These are phyloP conservation scores for Imbricaverruca yamaguchii DNA, from an alignment of 2,888 invertebrate genomes.

Conservation along the genomic window DNA sequence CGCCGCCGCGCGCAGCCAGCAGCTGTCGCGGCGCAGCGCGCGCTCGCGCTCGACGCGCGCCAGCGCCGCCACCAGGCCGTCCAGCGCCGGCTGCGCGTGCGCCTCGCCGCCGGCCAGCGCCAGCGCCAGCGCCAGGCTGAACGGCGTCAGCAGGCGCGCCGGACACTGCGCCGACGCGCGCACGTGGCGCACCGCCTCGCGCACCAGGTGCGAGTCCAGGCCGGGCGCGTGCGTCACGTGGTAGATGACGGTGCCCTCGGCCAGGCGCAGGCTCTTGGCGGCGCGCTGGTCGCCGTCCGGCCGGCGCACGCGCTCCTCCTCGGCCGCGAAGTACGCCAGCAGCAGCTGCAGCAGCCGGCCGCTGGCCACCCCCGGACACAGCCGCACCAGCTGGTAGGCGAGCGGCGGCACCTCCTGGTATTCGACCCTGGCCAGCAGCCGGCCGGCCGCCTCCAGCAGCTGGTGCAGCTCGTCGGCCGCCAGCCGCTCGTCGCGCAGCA, in stretches of 20 bases:
- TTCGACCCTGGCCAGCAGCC: background rate
- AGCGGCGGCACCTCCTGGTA: background rate
- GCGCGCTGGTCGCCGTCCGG: background rate
- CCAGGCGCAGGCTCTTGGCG: slow-evolving; percentile 19
- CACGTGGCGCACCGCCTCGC: slow-evolving; percentile 30
- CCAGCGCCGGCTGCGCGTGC: slow-evolving; percentile 29
- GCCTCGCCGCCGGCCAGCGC: slow-evolving; percentile 31
- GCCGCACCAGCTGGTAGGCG: slow-evolving; percentile 13
- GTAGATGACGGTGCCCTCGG: slow-evolving; percentile 32
- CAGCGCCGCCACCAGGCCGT: slow-evolving; percentile 5
- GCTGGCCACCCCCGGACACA: background rate
- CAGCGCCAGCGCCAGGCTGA: slow-evolving; percentile 31
- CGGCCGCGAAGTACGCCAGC: background rate
- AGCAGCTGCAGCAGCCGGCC: background rate
- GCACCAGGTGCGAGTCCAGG: slow-evolving; percentile 28
- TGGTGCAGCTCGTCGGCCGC: background rate
- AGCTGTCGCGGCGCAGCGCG: background rate
- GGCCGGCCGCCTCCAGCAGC: background rate
- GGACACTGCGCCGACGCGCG: slow-evolving; percentile 28
- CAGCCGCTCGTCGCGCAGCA: slow-evolving; percentile 23
- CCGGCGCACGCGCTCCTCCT: background rate
- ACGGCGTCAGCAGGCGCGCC: slow-evolving; percentile 29
- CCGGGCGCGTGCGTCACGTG: slow-evolving; percentile 32
- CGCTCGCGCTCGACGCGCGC: background rate
- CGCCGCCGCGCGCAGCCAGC: background rate